Evolutionary conservation across 2,888 invertebrate genomes (phyloP), one percentile per base, ranked within the genome.

Genomic region (Charanyca ferruginea): DNA sequence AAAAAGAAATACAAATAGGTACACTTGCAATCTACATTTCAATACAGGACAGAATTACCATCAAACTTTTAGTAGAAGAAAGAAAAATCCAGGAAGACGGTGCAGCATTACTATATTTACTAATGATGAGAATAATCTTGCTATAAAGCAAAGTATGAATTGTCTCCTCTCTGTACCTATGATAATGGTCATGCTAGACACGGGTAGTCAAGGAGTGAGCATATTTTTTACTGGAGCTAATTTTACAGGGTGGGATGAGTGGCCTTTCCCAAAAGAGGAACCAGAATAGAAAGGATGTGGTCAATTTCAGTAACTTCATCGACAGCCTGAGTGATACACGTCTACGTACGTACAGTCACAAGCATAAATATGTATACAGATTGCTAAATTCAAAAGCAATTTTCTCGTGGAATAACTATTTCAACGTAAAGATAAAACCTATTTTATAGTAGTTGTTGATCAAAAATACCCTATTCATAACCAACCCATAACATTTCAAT

Each of bases 141-240:
- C 11, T 4, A 42, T 32, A 41, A 16, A 47, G 47, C n/a, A n/a
- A n/a, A n/a, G n/a, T n/a, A n/a, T n/a, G n/a, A n/a, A n/a, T n/a
- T 18, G 8, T 25, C 25, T 53, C 11, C 7, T 28, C 8, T 45
- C 11, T 28, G 44, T 13, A 25, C 3, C 11, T 2, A 25, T 32
- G 18, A 52, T n/a, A n/a, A n/a, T 13, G 11, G 32, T 48, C n/a
- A 61, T 41, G 16, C 42, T 42, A 48, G 20, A 41, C 13, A n/a
- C 2, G 8, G 7, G n/a, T 23, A 11, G 1, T 48, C 3, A 7
- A n/a, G 8, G 8, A 32, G 9, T 22, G n/a, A 22, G 7, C 3
- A 4, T 2, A 32, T 22, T 32, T 11, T 32, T 9, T 32, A n/a
- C 32, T 9, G 7, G 6, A 20, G 13, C 16, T 38, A 8, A 22